phyloP scores from a whole-genome alignment of 2,888 invertebrate genomes.

The Coenonympha arcania region DNA sequence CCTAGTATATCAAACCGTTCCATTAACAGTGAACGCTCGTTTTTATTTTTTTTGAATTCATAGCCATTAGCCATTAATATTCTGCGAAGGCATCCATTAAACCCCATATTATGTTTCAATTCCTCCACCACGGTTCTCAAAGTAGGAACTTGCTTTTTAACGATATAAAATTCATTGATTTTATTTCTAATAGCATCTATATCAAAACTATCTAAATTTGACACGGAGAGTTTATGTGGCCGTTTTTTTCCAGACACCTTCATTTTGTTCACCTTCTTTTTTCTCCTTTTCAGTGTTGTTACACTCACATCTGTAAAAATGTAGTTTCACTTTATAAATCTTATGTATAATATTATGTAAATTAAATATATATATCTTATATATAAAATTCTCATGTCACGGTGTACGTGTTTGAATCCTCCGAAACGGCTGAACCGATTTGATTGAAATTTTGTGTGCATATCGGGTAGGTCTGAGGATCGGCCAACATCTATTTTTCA shows the following conservation, averaged over 20 bases:
- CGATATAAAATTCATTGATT: conserved; percentile 22
- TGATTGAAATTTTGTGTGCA: too few relatives aligned
- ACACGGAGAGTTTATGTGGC: neutral
- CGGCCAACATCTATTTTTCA: too few relatives aligned
- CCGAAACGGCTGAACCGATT: too few relatives aligned
- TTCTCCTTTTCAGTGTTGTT: neutral
- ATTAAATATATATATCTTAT: too few relatives aligned
- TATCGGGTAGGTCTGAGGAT: too few relatives aligned
- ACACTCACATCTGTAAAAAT: neutral
- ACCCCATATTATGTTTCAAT: conserved; percentile 10
- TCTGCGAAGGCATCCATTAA: conserved; percentile 7
- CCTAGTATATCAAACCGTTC: conserved; percentile 30
- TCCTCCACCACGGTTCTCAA: conserved; percentile 13
- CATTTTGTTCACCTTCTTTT: neutral
- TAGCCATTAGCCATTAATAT: conserved; percentile 8
- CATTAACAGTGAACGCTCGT: conserved; percentile 29
- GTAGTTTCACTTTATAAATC: too few relatives aligned
- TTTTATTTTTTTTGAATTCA: conserved; percentile 24
- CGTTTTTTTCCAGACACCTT: conserved; percentile 11
- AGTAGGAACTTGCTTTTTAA: conserved; percentile 11
- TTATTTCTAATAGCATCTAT: conserved; percentile 20
- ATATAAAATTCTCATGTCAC: too few relatives aligned
- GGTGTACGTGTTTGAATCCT: too few relatives aligned
- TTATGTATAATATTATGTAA: too few relatives aligned
- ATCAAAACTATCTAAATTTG: conserved; percentile 18